Conservation (phyloP, 1,140 invertebrate genomes). For the Melipona quadrifasciata region DNA sequence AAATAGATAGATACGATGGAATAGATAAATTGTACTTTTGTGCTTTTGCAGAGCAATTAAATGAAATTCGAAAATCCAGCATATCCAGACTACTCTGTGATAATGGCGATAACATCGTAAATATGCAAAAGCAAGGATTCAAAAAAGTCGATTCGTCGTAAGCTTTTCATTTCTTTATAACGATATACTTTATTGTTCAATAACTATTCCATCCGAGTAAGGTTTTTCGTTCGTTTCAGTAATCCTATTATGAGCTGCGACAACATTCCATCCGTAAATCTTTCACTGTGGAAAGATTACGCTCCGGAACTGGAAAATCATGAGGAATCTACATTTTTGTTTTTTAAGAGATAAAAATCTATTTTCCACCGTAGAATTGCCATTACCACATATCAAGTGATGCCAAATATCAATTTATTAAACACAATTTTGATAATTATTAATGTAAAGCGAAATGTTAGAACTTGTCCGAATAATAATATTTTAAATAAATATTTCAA, state of each 20-base stretch:
- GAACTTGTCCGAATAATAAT: too few species aligned
- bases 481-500: too few species aligned
- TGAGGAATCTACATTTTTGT: not conserved
- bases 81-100: conserved; percentile 94
- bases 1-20: too few species aligned
- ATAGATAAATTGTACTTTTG: not conserved
- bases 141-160: conserved; percentile 83
- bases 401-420: not conserved
- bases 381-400: not conserved
- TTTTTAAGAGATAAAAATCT: not conserved
- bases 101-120: conserved; percentile 88
- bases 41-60: conserved; percentile 88
- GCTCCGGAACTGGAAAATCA: not conserved
- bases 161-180: conserved; percentile 66
- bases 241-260: conserved; percentile 86
- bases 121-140: conserved; percentile 89
- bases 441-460: too few species aligned
- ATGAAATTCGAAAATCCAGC: conserved; percentile 91
- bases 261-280: conserved; percentile 85
- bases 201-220: not conserved
- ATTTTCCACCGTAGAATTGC: too few species aligned
- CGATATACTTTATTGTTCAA: not conserved
- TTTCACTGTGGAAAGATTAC: conserved; percentile 85
- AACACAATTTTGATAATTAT: not conserved
- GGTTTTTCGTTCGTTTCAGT: conserved; percentile 78